Base-by-base conservation (phyloP, 2,888 invertebrate genomes). In the Pollenia griseotomentosa region DNA sequence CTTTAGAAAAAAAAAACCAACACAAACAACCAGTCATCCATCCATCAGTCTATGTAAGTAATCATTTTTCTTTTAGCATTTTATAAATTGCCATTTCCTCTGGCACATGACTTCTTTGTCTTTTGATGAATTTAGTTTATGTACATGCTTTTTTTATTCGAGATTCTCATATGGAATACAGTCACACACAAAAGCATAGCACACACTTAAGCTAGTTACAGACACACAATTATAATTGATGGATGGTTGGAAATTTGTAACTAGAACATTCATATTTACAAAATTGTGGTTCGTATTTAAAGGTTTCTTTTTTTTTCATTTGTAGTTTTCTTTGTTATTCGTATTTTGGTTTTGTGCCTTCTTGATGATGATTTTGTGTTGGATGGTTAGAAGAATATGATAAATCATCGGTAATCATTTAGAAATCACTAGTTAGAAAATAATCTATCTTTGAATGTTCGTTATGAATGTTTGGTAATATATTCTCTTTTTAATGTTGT, bases 61-160 rank as follows among this genome's bases (percentile, higher is more conserved):
- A 85, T 85, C 87, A 87, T 85, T 88, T 84, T 88, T 88, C 80
- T 88, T 85, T 84, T 75, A 80, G 75, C 85, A 87, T 91, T 91
- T 90, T 91, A 91, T 91, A 91, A 91, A 91, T 91, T 91, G 91
- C 90, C 88, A 90, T 91, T 91, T 90, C 89, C 90, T 90, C 89
- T 89, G 89, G 83, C 87, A 77, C 86, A 85, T 86, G 87, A 83
- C 80, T 87, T 80, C 77, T 84, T 82, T 77, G 86, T 85, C 87
- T 65, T 83, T 82, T 63, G 51, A 66, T 79, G 78, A 83, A 61
- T 86, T 73, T 59, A 65, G 71, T 78, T 84, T 82, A 65, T 8
- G 51, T 80, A 79, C 66, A 11, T 61, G 70, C 23, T 71, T 85
- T 48, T 46, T 33, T 33, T 33, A 33, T 33, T 33, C 33, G 33